Percentiles rank a stretch among this genome's conserved stretches.
phyloP scores from a whole-genome alignment of 2,797 vertebrate species.

The Paguma larvata region DNA sequence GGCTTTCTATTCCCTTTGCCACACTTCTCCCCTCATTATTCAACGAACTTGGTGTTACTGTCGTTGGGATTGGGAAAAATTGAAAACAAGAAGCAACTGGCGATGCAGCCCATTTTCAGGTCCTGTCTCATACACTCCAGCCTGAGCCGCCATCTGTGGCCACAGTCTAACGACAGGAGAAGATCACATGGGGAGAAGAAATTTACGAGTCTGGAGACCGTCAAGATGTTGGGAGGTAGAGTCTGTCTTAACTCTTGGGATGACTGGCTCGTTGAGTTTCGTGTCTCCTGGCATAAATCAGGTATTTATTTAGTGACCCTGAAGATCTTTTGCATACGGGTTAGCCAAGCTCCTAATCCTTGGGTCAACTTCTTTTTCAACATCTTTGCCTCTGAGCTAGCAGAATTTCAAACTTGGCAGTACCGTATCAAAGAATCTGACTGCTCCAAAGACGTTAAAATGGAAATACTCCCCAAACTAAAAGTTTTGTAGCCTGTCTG shows the following conservation, averaged over 20 bases:
- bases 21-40: not conserved
- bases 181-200: not conserved
- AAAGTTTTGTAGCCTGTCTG: not conserved
- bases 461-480: not conserved
- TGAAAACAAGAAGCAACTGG: not conserved
- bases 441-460: not conserved
- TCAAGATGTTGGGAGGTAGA: not conserved
- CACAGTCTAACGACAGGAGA: not conserved
- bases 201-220: not conserved
- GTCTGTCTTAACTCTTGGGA: not conserved
- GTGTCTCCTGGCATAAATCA: not conserved
- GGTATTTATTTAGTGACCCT: not conserved
- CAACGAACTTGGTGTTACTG: not conserved
- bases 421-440: not conserved
- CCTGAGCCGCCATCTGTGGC: too few species aligned
- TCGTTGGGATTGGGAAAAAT: not conserved
- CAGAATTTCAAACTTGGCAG: constrained; percentile 2
- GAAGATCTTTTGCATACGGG: not conserved
- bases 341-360: not conserved
- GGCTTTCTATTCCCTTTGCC: not conserved
- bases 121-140: not conserved
- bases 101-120: not conserved
- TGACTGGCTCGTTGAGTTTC: not conserved
- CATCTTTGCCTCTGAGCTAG: not conserved
- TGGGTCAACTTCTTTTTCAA: not conserved